A percentile compares a stretch with the other conserved stretches of the same genome.
Conservation (phyloP, 2,113 vertebrate species). For the Bubalus kerabau region DNA sequence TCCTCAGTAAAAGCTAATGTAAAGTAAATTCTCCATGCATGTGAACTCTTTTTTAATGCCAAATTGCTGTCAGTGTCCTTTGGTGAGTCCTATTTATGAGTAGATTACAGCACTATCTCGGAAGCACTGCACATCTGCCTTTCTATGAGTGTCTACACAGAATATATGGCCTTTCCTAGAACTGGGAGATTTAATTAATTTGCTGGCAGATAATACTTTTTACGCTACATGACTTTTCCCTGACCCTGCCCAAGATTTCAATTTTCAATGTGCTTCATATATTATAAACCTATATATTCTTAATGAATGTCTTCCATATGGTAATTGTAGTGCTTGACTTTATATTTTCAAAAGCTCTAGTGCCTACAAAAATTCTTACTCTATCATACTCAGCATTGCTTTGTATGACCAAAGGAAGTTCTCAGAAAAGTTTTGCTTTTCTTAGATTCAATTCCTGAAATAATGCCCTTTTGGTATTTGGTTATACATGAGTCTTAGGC, state of each 20-base stretch:
- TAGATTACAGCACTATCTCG: not conserved
- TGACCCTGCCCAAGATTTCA: slow-evolving; percentile 46
- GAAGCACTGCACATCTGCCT: not conserved
- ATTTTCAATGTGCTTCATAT: slow-evolving; percentile 48
- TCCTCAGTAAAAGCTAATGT: slow-evolving; percentile 10
- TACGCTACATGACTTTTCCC: slow-evolving; percentile 26
- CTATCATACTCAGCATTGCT: not conserved
- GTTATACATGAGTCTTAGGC: not conserved
- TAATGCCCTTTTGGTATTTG: not conserved
- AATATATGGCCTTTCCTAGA: slow-evolving; percentile 57
- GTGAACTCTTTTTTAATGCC: slow-evolving; percentile 16
- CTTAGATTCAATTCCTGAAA: not conserved
- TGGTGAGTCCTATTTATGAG: slow-evolving; percentile 37
- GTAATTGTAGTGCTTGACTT: slow-evolving; percentile 44
- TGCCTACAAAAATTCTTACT: slow-evolving; percentile 36
- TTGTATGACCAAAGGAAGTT: not conserved
- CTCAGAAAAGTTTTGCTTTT: not conserved
- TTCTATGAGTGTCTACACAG: slow-evolving; percentile 4
- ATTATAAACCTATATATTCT: slow-evolving; percentile 57
- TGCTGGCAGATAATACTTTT: slow-evolving; percentile 57
- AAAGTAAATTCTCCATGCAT: slow-evolving; percentile 39
- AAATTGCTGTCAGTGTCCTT: slow-evolving; percentile 34
- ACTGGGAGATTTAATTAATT: slow-evolving; percentile 66
- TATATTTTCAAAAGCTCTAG: not conserved
- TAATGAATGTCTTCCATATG: slow-evolving; percentile 44